These are phyloP conservation scores for Melanostoma mellinum DNA, from an alignment of 2,888 invertebrate species.

Conservation along the genomic window DNA sequence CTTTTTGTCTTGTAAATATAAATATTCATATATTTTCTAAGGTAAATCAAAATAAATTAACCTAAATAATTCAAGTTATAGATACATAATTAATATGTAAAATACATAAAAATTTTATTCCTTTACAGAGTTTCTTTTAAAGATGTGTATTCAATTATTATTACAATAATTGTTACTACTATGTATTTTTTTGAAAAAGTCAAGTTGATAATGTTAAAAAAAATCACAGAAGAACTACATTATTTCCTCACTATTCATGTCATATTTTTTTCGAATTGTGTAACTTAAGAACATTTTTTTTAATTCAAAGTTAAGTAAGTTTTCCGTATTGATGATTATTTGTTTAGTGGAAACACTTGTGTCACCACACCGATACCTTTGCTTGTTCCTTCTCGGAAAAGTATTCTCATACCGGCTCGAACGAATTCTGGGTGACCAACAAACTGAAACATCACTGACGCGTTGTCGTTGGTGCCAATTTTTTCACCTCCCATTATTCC, in stretches of 20 bases:
- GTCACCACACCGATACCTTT: slow-evolving; percentile 94
- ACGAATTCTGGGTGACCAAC: slow-evolving; percentile 95
- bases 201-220: slow-evolving; percentile 50
- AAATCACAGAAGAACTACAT: slow-evolving; percentile 63
- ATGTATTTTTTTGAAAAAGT: slow-evolving; percentile 1
- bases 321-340: slow-evolving; percentile 58
- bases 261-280: slow-evolving; percentile 14
- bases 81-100: slow-evolving; percentile 34
- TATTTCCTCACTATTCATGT: slow-evolving; percentile 59
- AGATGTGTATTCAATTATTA: slow-evolving; percentile 21
- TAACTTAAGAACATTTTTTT: slow-evolving; percentile 20
- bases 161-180: slow-evolving; percentile 12
- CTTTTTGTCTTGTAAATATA: slow-evolving; percentile 60
- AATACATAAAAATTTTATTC: slow-evolving; percentile 32
- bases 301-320: slow-evolving; percentile 28
- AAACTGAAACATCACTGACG: slow-evolving; percentile 94
- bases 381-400: slow-evolving; percentile 92
- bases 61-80: slow-evolving; percentile 45
- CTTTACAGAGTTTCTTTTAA: slow-evolving; percentile 16
- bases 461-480: slow-evolving; percentile 90
- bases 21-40: slow-evolving; percentile 47
- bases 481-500: slow-evolving; percentile 85
- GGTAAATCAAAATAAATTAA: slow-evolving; percentile 38
- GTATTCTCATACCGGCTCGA: slow-evolving; percentile 87
- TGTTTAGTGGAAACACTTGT: slow-evolving; percentile 86